Evolutionary conservation across 2,888 invertebrate species (phyloP).

Genomic region (Tholera decimalis): DNA sequence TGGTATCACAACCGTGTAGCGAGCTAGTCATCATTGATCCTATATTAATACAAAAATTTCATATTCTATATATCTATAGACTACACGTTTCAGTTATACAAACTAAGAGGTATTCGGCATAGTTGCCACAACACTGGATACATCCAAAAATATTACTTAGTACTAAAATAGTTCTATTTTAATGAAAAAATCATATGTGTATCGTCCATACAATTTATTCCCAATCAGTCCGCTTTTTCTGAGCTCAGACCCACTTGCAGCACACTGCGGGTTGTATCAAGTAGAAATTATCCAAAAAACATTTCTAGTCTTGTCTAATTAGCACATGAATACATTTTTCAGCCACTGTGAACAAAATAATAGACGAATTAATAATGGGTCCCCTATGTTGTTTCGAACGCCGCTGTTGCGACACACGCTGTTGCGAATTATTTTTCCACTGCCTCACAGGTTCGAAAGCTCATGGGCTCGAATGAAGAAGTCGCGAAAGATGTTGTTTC

Average conservation of each 20-base stretch:
- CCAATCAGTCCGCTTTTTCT: constrained; percentile 10
- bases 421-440: too few species aligned
- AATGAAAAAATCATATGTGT: neutral
- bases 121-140: constrained; percentile 29
- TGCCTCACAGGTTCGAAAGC: too few species aligned
- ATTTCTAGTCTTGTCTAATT: constrained; percentile 56
- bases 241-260: neutral
- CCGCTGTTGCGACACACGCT: too few species aligned
- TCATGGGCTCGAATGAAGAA: too few species aligned
- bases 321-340: constrained; percentile 94
- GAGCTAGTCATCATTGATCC: constrained; percentile 20
- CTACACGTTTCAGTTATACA: constrained; percentile 12
- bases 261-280: neutral
- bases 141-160: constrained; percentile 20
- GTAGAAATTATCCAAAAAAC: constrained; percentile 8
- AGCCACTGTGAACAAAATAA: constrained; percentile 93
- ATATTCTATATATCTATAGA: constrained; percentile 3
- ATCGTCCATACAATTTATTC: constrained; percentile 1
- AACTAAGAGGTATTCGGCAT: constrained; percentile 50
- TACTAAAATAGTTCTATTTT: neutral
- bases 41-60: neutral
- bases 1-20: constrained; percentile 40
- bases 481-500: too few species aligned
- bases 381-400: too few species aligned
- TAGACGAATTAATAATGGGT: constrained; percentile 1